Conservation (phyloP, 92 coral and sea anemone species). For the Desmophyllum pertusum region DNA sequence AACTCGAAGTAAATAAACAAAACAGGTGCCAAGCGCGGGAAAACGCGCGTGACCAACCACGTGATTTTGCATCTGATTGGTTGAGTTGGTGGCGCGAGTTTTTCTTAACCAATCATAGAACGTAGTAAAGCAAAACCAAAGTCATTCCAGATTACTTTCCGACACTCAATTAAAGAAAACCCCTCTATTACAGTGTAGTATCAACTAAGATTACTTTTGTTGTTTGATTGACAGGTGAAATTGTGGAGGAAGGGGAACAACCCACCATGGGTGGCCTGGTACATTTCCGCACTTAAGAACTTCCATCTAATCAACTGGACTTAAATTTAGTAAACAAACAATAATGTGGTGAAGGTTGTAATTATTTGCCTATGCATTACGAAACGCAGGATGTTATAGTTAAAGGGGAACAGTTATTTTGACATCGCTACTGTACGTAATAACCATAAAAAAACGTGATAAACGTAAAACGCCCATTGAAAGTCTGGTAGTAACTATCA, state of each 20-base stretch:
- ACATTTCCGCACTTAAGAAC: background rate
- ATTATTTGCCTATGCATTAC: background rate
- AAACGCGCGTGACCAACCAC: too few relatives aligned
- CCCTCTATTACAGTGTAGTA: too few relatives aligned
- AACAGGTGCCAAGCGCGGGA: too few relatives aligned
- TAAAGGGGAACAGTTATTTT: background rate
- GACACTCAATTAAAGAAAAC: too few relatives aligned
- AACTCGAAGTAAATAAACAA: too few relatives aligned
- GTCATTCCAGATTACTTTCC: too few relatives aligned
- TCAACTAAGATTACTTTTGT: background rate
- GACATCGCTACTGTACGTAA: too few relatives aligned
- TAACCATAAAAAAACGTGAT: background rate
- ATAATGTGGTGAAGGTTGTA: background rate
- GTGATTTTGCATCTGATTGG: too few relatives aligned
- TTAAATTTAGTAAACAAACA: background rate
- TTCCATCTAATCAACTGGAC: background rate
- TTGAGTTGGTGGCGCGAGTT: too few relatives aligned
- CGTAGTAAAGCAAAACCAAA: too few relatives aligned
- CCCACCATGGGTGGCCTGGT: constrained; percentile 11
- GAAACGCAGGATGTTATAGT: background rate
- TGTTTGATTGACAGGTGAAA: background rate
- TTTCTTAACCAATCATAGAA: too few relatives aligned
- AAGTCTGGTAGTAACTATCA: background rate
- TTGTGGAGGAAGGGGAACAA: background rate
- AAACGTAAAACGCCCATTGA: background rate